Evolutionary conservation across 37 sponge, comb jelly and placozoan species (phyloP).

Genomic region (Haliclona indistincta): DNA sequence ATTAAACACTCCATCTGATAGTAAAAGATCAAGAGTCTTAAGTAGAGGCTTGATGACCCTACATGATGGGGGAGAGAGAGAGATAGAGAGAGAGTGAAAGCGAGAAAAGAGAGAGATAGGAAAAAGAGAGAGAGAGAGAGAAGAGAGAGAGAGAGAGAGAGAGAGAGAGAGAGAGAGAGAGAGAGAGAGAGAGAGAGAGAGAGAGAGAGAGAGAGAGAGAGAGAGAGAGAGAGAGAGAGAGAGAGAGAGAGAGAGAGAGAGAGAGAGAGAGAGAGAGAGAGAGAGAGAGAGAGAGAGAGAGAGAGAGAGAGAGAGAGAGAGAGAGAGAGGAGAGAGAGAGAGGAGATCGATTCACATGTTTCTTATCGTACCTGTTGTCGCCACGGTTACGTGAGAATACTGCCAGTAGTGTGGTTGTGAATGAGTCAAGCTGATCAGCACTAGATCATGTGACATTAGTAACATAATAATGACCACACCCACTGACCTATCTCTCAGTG

Average conservation of each 20-base stretch:
- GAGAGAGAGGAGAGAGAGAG: slow-evolving; percentile 21
- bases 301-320: slow-evolving; percentile 26
- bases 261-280: slow-evolving; percentile 15
- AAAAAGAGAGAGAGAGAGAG: background rate
- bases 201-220: slow-evolving; percentile 11
- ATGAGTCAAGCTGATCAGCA: background rate
- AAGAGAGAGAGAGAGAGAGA: background rate
- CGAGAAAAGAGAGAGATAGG: background rate
- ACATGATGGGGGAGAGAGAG: background rate
- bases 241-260: slow-evolving; percentile 4
- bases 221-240: background rate
- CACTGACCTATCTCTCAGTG: slow-evolving; percentile 32
- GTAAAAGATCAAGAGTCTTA: slow-evolving; percentile 79
- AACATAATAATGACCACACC: background rate
- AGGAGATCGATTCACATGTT: background rate
- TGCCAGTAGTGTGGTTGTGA: background rate
- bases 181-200: slow-evolving; percentile 8
- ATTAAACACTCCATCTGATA: slow-evolving; percentile 78
- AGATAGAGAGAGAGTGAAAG: background rate
- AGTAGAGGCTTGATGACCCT: slow-evolving; percentile 71
- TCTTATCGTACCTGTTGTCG: background rate
- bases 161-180: slow-evolving; percentile 14
- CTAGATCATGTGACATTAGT: background rate
- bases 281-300: slow-evolving; percentile 7
- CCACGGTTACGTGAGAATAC: background rate